Evolutionary conservation across 1,140 invertebrate genomes (phyloP).

Genomic region (Ceratitis capitata): DNA sequence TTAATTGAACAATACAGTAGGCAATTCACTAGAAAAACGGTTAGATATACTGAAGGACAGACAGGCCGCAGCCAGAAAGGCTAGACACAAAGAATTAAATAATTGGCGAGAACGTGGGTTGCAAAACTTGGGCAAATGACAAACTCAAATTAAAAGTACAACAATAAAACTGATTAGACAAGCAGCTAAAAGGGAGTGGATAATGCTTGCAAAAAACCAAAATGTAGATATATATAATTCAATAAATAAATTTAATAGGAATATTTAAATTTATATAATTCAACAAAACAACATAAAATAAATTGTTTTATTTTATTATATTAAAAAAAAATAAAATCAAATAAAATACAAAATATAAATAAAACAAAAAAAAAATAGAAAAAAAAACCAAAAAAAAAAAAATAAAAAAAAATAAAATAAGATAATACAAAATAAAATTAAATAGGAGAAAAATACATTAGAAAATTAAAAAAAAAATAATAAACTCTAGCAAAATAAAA

Average conservation of each 20-base stretch:
- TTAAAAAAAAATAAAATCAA: neutral
- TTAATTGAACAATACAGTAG: conserved; percentile 21
- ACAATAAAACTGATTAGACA: neutral
- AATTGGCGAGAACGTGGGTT: neutral
- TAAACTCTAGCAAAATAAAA: neutral
- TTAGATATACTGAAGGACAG: neutral
- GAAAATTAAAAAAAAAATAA: neutral
- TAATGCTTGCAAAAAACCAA: neutral
- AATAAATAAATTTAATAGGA: neutral
- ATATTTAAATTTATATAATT: neutral
- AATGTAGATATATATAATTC: too few relatives aligned
- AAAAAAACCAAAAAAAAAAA: neutral
- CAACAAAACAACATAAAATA: neutral
- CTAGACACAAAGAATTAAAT: neutral
- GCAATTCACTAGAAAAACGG: neutral
- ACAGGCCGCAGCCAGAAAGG: neutral
- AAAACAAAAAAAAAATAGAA: neutral
- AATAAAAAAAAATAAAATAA: neutral
- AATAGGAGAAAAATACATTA: neutral
- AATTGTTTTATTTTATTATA: too few relatives aligned
- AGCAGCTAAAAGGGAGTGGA: neutral
- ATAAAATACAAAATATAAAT: neutral
- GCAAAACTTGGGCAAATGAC: conserved; percentile 24
- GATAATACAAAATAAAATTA: neutral
- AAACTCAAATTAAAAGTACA: neutral